phyloP scores from a whole-genome alignment of 2,797 vertebrate species.

The Lepilemur septentrionalis region DNA sequence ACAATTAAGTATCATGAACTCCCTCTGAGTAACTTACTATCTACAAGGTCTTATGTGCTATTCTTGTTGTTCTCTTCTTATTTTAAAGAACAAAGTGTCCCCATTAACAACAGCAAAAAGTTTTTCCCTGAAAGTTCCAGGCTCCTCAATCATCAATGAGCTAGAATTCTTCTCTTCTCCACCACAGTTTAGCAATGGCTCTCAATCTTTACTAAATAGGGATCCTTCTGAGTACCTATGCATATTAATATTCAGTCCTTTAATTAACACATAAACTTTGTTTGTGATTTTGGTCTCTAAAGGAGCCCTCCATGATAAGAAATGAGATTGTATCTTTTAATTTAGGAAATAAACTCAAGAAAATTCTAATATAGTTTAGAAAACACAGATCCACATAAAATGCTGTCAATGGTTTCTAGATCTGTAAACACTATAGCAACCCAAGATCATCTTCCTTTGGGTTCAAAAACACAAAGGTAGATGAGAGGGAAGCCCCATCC shows the following conservation, averaged over 20 bases:
- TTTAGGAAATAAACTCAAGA: constrained; percentile 5
- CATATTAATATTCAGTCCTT: neutral
- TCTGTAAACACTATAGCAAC: neutral
- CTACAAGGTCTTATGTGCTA: neutral
- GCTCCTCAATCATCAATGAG: neutral
- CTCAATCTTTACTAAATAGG: neutral
- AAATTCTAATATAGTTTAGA: neutral
- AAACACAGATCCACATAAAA: neutral
- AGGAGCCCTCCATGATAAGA: neutral
- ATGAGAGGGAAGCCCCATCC: neutral
- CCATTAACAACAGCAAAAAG: neutral
- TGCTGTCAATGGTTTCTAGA: neutral
- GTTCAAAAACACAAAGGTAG: neutral
- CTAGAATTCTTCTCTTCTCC: neutral
- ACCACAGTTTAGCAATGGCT: neutral
- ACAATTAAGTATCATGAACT: neutral
- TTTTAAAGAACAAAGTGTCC: neutral
- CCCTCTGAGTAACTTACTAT: neutral
- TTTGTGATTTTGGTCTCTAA: neutral
- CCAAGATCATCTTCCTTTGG: neutral
- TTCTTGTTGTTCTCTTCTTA: neutral
- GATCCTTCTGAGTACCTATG: neutral
- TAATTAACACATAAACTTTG: neutral
- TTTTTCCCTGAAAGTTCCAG: neutral
- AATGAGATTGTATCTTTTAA: neutral